A percentile compares a stretch with the other conserved stretches of the same genome.
Evolutionary conservation across 2,888 invertebrate genomes (phyloP).

Genomic region (Idaea biselata): DNA sequence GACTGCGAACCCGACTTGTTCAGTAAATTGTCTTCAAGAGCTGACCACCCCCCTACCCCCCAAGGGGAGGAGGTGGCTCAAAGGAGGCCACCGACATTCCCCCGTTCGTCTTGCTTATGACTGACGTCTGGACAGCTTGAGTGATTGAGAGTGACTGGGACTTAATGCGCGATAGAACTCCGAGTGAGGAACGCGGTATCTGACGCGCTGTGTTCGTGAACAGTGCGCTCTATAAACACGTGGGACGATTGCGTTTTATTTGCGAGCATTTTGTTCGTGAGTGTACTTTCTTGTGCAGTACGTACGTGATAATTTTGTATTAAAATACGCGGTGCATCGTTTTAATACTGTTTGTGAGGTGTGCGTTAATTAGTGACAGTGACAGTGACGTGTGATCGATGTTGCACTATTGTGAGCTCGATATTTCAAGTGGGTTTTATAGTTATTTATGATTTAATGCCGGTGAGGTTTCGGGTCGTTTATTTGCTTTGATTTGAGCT

Average conservation of each 20-base stretch:
- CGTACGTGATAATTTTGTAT: slow-evolving; percentile 66
- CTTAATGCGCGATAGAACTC: slow-evolving; percentile 70
- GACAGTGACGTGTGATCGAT: slow-evolving; percentile 53
- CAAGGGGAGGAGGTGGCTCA: slow-evolving; percentile 42
- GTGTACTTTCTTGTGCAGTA: slow-evolving; percentile 14
- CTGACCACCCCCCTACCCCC: slow-evolving; percentile 68
- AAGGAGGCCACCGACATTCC: slow-evolving; percentile 68
- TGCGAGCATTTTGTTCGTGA: slow-evolving; percentile 7
- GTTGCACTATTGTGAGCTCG: slow-evolving; percentile 34
- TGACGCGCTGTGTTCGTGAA: slow-evolving; percentile 37
- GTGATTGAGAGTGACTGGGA: slow-evolving; percentile 80
- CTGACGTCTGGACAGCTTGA: slow-evolving; percentile 78
- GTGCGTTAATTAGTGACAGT: slow-evolving; percentile 62
- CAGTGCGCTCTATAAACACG: slow-evolving; percentile 42
- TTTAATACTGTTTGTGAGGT: slow-evolving; percentile 61
- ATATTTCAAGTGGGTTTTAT: slow-evolving; percentile 39
- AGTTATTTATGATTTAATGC: slow-evolving; percentile 30
- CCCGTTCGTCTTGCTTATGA: slow-evolving; percentile 80
- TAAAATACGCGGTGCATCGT: slow-evolving; percentile 69
- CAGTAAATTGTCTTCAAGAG: slow-evolving; percentile 80
- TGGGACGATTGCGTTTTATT: slow-evolving; percentile 14
- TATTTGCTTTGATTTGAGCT: slow-evolving; percentile 25
- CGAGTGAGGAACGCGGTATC: slow-evolving; percentile 44
- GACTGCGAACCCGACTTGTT: slow-evolving; percentile 62
- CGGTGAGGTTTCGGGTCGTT: slow-evolving; percentile 17